Percentiles rank a stretch among this genome's conserved stretches.
These are phyloP conservation scores for Acropternis orthonyx DNA, from an alignment of 2,797 vertebrate genomes.

Conservation along the genomic window DNA sequence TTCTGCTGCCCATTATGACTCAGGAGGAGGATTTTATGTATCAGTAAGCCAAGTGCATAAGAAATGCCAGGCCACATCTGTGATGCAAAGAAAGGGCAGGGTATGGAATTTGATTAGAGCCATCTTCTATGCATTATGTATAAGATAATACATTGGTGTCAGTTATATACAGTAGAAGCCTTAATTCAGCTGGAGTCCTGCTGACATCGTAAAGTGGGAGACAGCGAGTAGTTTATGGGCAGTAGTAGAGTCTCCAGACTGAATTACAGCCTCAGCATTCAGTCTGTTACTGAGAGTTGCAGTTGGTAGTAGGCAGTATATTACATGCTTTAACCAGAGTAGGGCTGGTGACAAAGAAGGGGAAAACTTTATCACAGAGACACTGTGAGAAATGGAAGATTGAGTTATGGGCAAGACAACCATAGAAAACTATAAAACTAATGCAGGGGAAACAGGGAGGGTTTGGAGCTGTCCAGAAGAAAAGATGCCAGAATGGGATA, in stretches of 20 bases:
- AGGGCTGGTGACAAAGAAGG: conserved; percentile 11
- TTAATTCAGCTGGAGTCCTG: conserved; percentile 57
- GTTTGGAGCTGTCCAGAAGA: neutral
- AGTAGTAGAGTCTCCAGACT: conserved; percentile 35
- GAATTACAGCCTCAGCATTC: conserved; percentile 25
- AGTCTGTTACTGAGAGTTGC: neutral
- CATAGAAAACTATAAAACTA: neutral
- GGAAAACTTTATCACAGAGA: conserved; percentile 28
- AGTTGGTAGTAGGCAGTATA: conserved; percentile 20
- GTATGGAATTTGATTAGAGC: conserved; percentile 39
- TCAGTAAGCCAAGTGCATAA: neutral
- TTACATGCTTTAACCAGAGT: conserved; percentile 1
- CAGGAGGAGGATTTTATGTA: conserved; percentile 22
- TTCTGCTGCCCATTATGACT: conserved; percentile 7
- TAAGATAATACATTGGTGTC: conserved; percentile 50
- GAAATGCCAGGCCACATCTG: neutral
- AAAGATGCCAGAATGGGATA: neutral
- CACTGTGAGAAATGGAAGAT: neutral
- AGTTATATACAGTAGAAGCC: conserved; percentile 41
- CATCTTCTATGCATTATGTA: conserved; percentile 54
- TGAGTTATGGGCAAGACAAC: neutral
- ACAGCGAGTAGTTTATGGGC: conserved; percentile 48
- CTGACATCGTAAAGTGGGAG: conserved; percentile 58
- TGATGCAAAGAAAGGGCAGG: conserved; percentile 28
- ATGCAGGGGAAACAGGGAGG: neutral